Evolutionary conservation across 2,113 vertebrate genomes (phyloP), one percentile per base, ranked within the genome.

Genomic region (Rhinopomastus cyanomelas): DNA sequence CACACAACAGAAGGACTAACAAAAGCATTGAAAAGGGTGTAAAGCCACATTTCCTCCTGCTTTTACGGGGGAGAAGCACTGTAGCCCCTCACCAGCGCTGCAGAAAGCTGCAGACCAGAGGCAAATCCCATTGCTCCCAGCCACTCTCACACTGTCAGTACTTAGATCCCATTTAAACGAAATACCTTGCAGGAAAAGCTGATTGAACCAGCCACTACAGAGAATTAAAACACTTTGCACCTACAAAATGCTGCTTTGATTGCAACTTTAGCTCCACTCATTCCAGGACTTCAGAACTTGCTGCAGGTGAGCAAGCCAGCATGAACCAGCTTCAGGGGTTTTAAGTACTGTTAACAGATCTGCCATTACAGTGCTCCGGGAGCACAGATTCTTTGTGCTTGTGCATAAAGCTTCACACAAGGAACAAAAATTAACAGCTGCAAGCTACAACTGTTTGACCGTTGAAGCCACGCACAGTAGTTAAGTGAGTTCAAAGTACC

Each of bases 21-120:
- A 89, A 89, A 96, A 94, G 74, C 90, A 67, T 62, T 92, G 82
- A 92, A 93, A 94, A 83, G 81, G 79, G 82, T 94, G 93, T 90
- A 96, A 95, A 95, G 84, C 69, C 94, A 66, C 13, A 15, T 92
- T 96, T 94, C 60, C 65, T 76, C 23, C 67, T 74, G 25, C 80
- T 91, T 90, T 92, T 74, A 90, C 57, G 44, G 74, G 86, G 75
- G 39, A 86, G 78, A 93, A 79, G 32, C 23, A 5, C 39, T 77
- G 53, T 17, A 86, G 61, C 13, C 42, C 66, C 73, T 85, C 73
- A 49, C 44, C 55, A 73, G 19, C 51, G 8, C 44, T 52, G 55
- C 2, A 1, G 64, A 90, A 91, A 92, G 29, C 32, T 5, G 2
- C 2, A 57, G 49, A 78, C 16, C 32, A 65, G 60, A 89, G 73